phyloP scores from a whole-genome alignment of 2,797 vertebrate species.

The Gymnocypris eckloni region DNA sequence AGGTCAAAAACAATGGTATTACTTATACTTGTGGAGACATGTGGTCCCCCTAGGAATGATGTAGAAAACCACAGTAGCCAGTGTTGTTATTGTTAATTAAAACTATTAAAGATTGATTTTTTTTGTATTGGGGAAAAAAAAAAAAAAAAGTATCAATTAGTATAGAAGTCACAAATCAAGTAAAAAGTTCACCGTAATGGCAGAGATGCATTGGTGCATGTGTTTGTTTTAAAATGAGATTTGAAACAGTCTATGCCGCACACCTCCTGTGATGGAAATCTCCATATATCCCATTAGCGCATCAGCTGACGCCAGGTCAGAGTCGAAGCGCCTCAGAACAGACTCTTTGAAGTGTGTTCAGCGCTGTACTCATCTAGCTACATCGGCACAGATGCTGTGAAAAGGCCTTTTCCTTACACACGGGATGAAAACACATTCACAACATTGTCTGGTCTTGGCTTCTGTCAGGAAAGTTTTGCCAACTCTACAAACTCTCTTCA shows the following conservation, averaged over 20 bases:
- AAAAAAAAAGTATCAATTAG: no score
- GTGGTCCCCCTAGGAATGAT: not conserved
- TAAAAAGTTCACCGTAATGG: not conserved
- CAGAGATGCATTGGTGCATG: not conserved
- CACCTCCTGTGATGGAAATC: not conserved
- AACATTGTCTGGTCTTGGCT: conserved; percentile 46
- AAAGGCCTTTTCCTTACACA: conserved; percentile 22
- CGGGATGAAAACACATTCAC: conserved; percentile 16
- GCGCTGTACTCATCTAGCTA: conserved; percentile 20
- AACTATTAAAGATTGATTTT: not conserved
- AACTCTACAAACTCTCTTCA: conserved; percentile 64
- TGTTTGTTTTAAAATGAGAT: conserved; percentile 16
- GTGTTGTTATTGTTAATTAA: not conserved
- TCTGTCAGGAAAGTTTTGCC: conserved; percentile 61
- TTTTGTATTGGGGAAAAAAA: no score
- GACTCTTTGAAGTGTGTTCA: conserved; percentile 54
- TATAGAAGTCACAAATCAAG: not conserved
- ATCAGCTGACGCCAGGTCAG: conserved; percentile 17
- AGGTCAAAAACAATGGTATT: not conserved
- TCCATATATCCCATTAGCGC: conserved; percentile 2
- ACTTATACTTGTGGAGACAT: not conserved
- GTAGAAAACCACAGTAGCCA: not conserved
- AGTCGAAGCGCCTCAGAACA: not conserved
- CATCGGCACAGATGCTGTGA: not conserved
- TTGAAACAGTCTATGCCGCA: not conserved